Conservation (phyloP, 2,888 invertebrate genomes). For the Girardia tigrina region DNA sequence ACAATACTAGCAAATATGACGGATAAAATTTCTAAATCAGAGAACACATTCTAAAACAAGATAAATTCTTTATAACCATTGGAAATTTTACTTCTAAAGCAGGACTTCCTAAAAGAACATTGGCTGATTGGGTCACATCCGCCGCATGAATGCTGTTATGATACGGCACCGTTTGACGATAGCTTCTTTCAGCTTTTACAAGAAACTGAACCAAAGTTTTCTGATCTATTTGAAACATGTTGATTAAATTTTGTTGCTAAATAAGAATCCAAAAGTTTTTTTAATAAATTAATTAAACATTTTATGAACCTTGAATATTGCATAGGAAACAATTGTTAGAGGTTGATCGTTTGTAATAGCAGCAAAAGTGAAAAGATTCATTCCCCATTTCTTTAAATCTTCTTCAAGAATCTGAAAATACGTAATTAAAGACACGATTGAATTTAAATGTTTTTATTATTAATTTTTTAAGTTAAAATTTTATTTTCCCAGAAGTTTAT, state of each 20-base stretch:
- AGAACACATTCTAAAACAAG: slow-evolving; percentile 70
- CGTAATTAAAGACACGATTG: not conserved
- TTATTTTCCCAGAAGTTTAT: no score
- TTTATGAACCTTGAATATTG: slow-evolving; percentile 32
- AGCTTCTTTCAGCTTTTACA: slow-evolving; percentile 93
- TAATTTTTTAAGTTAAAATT: no score
- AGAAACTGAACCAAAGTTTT: slow-evolving; percentile 61
- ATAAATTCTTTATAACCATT: not conserved
- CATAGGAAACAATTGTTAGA: slow-evolving; percentile 29
- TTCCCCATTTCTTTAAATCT: slow-evolving; percentile 32
- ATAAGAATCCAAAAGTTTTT: no score
- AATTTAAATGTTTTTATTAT: not conserved
- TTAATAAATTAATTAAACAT: not conserved
- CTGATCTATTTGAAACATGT: slow-evolving; percentile 20
- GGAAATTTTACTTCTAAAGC: slow-evolving; percentile 63
- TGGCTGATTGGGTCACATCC: slow-evolving; percentile 90
- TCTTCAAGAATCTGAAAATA: not conserved
- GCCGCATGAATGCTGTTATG: slow-evolving; percentile 96
- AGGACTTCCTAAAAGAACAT: slow-evolving; percentile 83
- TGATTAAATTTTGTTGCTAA: slow-evolving; percentile 45
- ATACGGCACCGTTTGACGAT: slow-evolving; percentile 91
- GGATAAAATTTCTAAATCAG: slow-evolving; percentile 82
- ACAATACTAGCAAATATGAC: slow-evolving; percentile 93
- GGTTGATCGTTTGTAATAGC: slow-evolving; percentile 29
- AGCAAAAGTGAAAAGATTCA: slow-evolving; percentile 34